These are phyloP conservation scores for Melanargia galathea DNA, from an alignment of 2,888 invertebrate genomes.

Conservation along the genomic window DNA sequence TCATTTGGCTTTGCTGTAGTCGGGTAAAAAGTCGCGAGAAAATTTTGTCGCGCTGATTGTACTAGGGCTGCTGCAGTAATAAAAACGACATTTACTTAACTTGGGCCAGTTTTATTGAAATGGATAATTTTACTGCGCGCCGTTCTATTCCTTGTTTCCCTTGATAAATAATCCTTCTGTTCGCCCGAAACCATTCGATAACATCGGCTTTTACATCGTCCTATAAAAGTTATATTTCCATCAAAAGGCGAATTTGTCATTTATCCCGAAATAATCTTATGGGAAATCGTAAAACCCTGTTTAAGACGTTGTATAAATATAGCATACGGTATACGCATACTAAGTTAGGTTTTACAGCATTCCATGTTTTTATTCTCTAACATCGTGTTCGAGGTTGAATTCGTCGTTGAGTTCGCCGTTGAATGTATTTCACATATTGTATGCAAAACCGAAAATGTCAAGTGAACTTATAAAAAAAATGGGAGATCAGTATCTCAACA, in stretches of 20 bases:
- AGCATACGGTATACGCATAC: slow-evolving; percentile 6
- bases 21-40: too few relatives aligned
- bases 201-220: slow-evolving; percentile 17
- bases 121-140: slow-evolving; percentile 21
- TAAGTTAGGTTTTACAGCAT: slow-evolving; percentile 11
- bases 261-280: slow-evolving; percentile 17
- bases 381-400: neutral
- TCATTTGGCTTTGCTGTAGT: too few relatives aligned
- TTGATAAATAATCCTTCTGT: slow-evolving; percentile 25
- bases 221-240: slow-evolving; percentile 20
- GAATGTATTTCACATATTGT: neutral
- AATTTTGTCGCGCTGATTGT: too few relatives aligned
- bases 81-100: slow-evolving; percentile 11
- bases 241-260: slow-evolving; percentile 18
- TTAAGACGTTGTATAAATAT: slow-evolving; percentile 17
- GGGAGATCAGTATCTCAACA: too few relatives aligned
- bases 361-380: neutral
- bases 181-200: slow-evolving; percentile 26
- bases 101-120: slow-evolving; percentile 16
- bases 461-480: neutral
- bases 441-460: too few relatives aligned
- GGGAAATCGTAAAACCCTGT: slow-evolving; percentile 22
- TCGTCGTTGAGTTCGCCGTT: neutral
- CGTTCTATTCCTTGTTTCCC: slow-evolving; percentile 10
- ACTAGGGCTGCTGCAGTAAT: neutral